A percentile compares a stretch with the other conserved stretches of the same genome.
These are phyloP conservation scores for Rhinichthys klamathensis DNA, from an alignment of 2,113 vertebrate genomes.

Conservation along the genomic window DNA sequence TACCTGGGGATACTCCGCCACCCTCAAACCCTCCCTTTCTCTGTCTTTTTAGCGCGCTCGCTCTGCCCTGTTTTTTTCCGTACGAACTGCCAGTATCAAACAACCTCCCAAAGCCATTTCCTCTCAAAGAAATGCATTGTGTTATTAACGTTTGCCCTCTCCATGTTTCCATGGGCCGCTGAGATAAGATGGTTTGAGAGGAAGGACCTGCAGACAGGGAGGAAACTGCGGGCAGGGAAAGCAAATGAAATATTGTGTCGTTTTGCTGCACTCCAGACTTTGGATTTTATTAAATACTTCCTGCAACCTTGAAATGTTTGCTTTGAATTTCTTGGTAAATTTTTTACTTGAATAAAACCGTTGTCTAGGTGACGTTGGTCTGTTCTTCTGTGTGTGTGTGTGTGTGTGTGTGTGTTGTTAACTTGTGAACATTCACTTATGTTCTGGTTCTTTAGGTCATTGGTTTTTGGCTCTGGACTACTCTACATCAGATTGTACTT, in stretches of 20 bases:
- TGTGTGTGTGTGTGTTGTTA: not conserved
- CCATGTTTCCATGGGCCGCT: not conserved
- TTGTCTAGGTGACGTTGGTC: not conserved
- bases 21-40: not conserved
- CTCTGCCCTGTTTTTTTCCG: not conserved
- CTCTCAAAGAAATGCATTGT: conserved; percentile 40
- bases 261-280: not conserved
- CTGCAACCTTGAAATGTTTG: conserved; percentile 34
- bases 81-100: conserved; percentile 28
- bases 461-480: not conserved
- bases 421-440: no score
- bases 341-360: conserved; percentile 6
- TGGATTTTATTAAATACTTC: conserved; percentile 11
- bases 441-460: not conserved
- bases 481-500: no score
- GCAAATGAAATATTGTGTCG: conserved; percentile 4
- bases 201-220: conserved; percentile 42
- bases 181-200: conserved; percentile 41
- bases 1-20: conserved; percentile 13
- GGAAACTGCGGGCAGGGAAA: conserved; percentile 40
- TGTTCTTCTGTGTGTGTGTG: not conserved
- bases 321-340: conserved; percentile 20
- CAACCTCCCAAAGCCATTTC: conserved; percentile 21
- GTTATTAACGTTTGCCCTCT: not conserved
- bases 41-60: not conserved